These are phyloP conservation scores for Ranitomeya imitator DNA, from an alignment of 2,113 vertebrate genomes.

Conservation along the genomic window DNA sequence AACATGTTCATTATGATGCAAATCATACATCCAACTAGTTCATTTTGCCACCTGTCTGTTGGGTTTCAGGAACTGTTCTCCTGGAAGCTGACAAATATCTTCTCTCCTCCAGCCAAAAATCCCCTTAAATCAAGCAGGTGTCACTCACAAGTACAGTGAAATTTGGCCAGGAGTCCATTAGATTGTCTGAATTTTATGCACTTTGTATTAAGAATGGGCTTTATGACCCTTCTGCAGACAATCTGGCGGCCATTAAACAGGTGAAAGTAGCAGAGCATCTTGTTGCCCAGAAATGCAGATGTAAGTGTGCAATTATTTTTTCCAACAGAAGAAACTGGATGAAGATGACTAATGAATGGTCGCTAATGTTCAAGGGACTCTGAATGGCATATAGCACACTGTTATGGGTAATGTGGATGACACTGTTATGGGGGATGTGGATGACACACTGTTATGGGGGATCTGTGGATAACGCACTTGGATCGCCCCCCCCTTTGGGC, in stretches of 20 bases:
- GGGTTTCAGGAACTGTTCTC: conserved; percentile 18
- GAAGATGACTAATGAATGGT: neutral
- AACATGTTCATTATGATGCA: neutral
- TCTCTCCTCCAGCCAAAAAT: conserved; percentile 6
- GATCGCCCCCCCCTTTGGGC: too few species aligned
- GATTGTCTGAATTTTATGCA: conserved; percentile 24
- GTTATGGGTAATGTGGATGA: too few species aligned
- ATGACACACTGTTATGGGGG: too few species aligned
- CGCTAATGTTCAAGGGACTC: neutral
- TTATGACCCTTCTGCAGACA: conserved; percentile 20
- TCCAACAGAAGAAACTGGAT: neutral
- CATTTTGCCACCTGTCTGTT: neutral
- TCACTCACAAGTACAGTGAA: neutral
- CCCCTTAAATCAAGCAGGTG: conserved; percentile 17
- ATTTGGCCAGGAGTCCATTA: conserved; percentile 23
- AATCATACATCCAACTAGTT: neutral
- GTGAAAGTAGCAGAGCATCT: neutral
- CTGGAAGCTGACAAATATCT: conserved; percentile 16
- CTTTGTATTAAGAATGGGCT: neutral
- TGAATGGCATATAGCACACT: neutral
- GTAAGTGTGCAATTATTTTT: neutral
- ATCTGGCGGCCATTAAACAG: neutral
- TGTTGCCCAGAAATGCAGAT: neutral
- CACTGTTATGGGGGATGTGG: too few species aligned
- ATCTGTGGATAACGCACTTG: too few species aligned